Evolutionary conservation across 2,113 vertebrate genomes (phyloP).

Genomic region (Stigmatopora nigra): DNA sequence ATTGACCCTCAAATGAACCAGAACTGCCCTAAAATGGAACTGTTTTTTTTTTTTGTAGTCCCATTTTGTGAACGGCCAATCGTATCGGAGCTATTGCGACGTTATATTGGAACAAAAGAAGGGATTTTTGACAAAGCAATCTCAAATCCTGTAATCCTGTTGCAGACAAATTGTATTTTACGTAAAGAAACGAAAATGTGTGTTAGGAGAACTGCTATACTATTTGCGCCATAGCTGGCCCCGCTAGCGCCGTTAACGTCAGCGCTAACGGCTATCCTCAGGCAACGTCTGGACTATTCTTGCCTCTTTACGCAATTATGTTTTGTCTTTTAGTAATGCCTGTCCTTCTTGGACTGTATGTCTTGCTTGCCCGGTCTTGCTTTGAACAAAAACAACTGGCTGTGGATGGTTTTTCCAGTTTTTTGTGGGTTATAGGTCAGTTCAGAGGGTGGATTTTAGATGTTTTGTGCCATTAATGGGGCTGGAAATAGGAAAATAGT

Average conservation of each 20-base stretch:
- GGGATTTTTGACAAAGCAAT: no score
- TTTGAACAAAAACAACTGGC: conserved; percentile 6
- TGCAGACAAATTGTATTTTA: conserved; percentile 3
- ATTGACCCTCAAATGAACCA: no score
- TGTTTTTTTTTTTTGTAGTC: no score
- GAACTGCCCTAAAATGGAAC: no score
- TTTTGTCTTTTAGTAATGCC: conserved; percentile 21
- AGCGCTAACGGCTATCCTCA: conserved; percentile 25
- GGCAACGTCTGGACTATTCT: conserved; percentile 12
- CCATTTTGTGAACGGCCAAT: no score
- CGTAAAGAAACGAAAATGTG: conserved; percentile 9
- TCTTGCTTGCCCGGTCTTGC: conserved; percentile 1
- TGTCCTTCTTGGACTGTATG: conserved; percentile 8
- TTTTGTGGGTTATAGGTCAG: no score
- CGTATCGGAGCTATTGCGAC: no score
- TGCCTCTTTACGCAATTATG: conserved; percentile 26
- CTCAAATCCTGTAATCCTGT: no score
- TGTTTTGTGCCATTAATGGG: no score
- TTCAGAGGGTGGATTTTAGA: no score
- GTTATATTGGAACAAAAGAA: no score
- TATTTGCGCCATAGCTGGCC: conserved; percentile 31
- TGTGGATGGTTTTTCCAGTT: neutral
- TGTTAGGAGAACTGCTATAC: conserved; percentile 26
- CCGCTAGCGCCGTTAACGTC: neutral
- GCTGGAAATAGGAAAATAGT: no score